These are phyloP conservation scores for Zophobas morio DNA, from an alignment of 1,140 invertebrate species.

Conservation along the genomic window DNA sequence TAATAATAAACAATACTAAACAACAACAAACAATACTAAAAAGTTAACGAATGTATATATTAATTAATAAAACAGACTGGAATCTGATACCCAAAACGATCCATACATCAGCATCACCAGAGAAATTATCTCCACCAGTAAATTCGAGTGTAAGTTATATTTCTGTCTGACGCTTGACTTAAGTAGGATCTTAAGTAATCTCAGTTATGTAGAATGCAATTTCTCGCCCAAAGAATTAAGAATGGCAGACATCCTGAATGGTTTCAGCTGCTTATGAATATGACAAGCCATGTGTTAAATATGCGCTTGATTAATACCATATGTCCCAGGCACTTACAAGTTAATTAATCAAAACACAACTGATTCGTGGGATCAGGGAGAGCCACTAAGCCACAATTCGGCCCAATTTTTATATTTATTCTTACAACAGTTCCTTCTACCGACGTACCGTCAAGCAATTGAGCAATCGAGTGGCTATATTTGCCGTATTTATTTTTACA, in stretches of 20 bases:
- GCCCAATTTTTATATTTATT: no score
- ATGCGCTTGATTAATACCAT: constrained; percentile 35
- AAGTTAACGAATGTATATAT: no score
- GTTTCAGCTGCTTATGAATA: constrained; percentile 9
- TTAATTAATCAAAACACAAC: constrained; percentile 41
- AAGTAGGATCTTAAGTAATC: not conserved
- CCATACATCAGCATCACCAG: no score
- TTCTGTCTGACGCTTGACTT: not conserved
- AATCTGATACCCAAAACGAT: no score
- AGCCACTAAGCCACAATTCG: not conserved
- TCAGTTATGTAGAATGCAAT: not conserved
- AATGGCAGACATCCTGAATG: constrained; percentile 9
- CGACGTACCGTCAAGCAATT: no score
- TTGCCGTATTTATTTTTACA: constrained; percentile 9
- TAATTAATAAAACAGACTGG: no score
- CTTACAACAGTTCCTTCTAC: no score
- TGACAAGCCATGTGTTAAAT: constrained; percentile 47
- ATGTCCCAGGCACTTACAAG: constrained; percentile 35
- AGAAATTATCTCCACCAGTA: not conserved
- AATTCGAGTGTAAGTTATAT: not conserved
- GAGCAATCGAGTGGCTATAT: not conserved
- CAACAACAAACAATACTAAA: no score
- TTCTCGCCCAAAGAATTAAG: not conserved
- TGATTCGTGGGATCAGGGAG: constrained; percentile 8
- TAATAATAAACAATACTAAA: no score